Percentiles rank a stretch among this genome's conserved stretches.
Conservation (phyloP, 1,140 invertebrate genomes). For the Drosophila nasuta region DNA sequence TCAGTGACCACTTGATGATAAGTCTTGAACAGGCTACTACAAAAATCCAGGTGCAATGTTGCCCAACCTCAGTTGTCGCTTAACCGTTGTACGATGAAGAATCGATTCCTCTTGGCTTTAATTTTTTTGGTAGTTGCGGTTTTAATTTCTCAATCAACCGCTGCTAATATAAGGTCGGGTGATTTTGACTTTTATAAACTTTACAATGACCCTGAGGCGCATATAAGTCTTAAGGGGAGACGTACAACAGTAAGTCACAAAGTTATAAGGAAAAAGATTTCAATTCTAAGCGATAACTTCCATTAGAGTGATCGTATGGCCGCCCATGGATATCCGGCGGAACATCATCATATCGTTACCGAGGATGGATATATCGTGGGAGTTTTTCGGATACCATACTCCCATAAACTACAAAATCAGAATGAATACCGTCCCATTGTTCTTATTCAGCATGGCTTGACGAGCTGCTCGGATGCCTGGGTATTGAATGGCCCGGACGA, state of each 20-base stretch:
- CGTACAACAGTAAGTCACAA: constrained; percentile 49
- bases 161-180: constrained; percentile 19
- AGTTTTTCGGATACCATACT: constrained; percentile 85
- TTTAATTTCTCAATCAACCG: constrained; percentile 10
- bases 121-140: constrained; percentile 10
- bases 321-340: constrained; percentile 85
- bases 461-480: constrained; percentile 91
- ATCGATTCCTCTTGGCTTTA: constrained; percentile 1
- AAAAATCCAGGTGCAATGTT: constrained; percentile 8
- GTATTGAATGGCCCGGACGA: constrained; percentile 88
- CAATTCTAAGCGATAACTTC: neutral
- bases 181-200: constrained; percentile 64
- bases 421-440: constrained; percentile 85
- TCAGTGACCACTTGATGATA: constrained; percentile 27
- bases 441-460: constrained; percentile 90
- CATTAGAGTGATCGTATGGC: constrained; percentile 58
- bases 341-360: constrained; percentile 85
- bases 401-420: constrained; percentile 54
- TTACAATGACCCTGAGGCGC: constrained; percentile 63
- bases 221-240: constrained; percentile 35
- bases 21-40: neutral
- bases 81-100: constrained; percentile 32
- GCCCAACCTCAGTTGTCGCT: constrained; percentile 7
- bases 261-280: too few relatives aligned
- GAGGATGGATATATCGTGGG: constrained; percentile 86